Evolutionary conservation across 2,888 invertebrate genomes (phyloP).

Genomic region (Steromphala cineraria): DNA sequence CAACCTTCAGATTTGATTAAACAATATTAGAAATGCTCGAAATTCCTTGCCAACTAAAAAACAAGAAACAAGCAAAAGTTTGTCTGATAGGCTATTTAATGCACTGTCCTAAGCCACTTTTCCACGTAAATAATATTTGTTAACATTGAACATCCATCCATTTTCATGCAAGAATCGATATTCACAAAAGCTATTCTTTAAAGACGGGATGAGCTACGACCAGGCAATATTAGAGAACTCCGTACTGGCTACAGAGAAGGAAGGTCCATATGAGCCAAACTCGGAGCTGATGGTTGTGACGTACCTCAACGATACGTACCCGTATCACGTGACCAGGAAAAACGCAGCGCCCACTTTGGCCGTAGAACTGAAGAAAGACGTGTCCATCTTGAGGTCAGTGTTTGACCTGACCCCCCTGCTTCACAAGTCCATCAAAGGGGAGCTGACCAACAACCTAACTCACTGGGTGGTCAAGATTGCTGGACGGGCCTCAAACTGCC

Average conservation of each 20-base stretch:
- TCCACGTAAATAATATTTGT: too few relatives aligned
- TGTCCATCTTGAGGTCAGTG: constrained; percentile 61
- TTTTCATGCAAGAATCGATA: too few relatives aligned
- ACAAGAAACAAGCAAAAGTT: too few relatives aligned
- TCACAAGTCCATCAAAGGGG: constrained; percentile 60
- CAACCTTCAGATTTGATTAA: too few relatives aligned
- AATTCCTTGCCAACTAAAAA: too few relatives aligned
- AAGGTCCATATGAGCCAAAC: constrained; percentile 47
- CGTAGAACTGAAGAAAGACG: constrained; percentile 53
- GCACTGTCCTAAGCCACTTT: too few relatives aligned
- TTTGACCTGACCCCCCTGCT: constrained; percentile 58
- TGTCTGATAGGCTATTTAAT: too few relatives aligned
- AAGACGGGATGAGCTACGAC: not conserved
- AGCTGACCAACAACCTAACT: constrained; percentile 57
- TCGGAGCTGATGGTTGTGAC: constrained; percentile 45
- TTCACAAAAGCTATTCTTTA: too few relatives aligned
- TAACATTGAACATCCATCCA: too few relatives aligned
- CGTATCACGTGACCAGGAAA: constrained; percentile 54
- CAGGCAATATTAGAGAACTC: constrained; percentile 36
- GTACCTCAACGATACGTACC: constrained; percentile 37
- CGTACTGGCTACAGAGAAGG: constrained; percentile 47
- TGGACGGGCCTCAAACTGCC: constrained; percentile 53
- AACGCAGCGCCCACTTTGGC: constrained; percentile 50
- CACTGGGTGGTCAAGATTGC: constrained; percentile 57
- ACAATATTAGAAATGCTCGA: too few relatives aligned